Percentiles rank a stretch among this genome's conserved stretches.
phyloP scores from a whole-genome alignment of 1,140 invertebrate genomes.

The Hyles vespertilio region DNA sequence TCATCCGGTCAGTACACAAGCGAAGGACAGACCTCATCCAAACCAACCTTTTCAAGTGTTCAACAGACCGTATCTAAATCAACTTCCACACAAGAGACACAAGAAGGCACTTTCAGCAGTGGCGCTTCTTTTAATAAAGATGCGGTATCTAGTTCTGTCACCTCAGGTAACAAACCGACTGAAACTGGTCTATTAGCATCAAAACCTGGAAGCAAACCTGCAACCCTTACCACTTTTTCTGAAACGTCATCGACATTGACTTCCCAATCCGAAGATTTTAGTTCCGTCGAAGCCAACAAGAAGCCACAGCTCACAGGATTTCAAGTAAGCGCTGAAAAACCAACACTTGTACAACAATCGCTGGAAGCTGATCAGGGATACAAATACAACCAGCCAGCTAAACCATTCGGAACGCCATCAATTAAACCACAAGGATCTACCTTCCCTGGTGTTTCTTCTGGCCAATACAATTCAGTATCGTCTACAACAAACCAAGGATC shows the following conservation, averaged over 20 bases:
- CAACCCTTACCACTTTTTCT: neutral
- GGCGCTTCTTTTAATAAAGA: no score
- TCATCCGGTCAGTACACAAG: no score
- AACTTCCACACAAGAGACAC: no score
- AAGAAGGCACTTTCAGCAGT: no score
- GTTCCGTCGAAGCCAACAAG: neutral
- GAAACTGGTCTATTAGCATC: neutral
- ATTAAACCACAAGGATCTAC: conserved; percentile 12
- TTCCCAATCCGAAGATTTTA: neutral
- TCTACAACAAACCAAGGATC: conserved; percentile 12
- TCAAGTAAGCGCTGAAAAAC: neutral
- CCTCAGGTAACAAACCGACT: neutral
- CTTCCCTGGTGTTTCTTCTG: conserved; percentile 18
- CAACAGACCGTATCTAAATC: neutral
- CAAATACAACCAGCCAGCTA: conserved; percentile 42
- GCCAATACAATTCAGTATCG: conserved; percentile 1
- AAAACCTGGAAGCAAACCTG: neutral
- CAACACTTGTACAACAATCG: conserved; percentile 15
- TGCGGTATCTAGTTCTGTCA: no score
- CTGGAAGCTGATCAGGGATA: conserved; percentile 37
- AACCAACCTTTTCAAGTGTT: neutral
- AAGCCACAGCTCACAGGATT: neutral
- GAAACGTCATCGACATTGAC: neutral
- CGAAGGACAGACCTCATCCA: neutral
- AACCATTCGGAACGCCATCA: conserved; percentile 30